Evolutionary conservation across 2,888 invertebrate genomes (phyloP).

Genomic region (Biston stratarius): DNA sequence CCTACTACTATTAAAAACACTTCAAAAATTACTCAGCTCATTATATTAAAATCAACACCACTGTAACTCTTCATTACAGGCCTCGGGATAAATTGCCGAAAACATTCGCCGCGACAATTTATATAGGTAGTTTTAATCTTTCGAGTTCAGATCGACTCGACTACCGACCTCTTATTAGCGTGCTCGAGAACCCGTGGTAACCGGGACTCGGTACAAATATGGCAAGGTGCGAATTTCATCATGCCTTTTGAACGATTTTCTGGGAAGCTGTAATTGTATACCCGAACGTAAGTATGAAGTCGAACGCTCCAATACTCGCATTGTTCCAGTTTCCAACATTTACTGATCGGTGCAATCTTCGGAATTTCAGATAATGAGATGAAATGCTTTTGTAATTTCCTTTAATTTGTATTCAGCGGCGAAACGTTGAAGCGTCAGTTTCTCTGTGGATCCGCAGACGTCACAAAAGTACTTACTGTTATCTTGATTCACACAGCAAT

Average conservation of each 20-base stretch:
- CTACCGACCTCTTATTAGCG: slow-evolving; percentile 48
- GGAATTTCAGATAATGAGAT: slow-evolving; percentile 31
- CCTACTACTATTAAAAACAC: slow-evolving; percentile 46
- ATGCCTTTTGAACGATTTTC: slow-evolving; percentile 46
- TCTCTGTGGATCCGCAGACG: slow-evolving; percentile 12
- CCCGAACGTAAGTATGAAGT: slow-evolving; percentile 6
- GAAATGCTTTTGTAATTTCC: slow-evolving; percentile 31
- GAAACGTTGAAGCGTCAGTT: slow-evolving; percentile 13
- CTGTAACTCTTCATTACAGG: slow-evolving; percentile 71
- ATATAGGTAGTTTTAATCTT: slow-evolving; percentile 62
- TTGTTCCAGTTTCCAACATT: slow-evolving; percentile 43
- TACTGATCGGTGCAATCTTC: slow-evolving; percentile 41
- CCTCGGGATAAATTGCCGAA: slow-evolving; percentile 59
- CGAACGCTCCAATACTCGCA: slow-evolving; percentile 14
- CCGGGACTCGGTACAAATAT: slow-evolving; percentile 46
- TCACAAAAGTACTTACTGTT: slow-evolving; percentile 34
- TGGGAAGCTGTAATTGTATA: slow-evolving; percentile 44
- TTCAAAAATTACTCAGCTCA: slow-evolving; percentile 65
- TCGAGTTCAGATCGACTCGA: slow-evolving; percentile 46
- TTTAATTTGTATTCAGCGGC: slow-evolving; percentile 34
- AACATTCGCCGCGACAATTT: slow-evolving; percentile 56
- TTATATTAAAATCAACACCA: slow-evolving; percentile 77
- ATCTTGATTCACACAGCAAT: slow-evolving; percentile 20
- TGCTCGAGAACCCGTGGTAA: slow-evolving; percentile 41
- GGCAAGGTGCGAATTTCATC: slow-evolving; percentile 47